Evolutionary conservation across 2,113 vertebrate species (phyloP).

Genomic region (Seriola dumerili): DNA sequence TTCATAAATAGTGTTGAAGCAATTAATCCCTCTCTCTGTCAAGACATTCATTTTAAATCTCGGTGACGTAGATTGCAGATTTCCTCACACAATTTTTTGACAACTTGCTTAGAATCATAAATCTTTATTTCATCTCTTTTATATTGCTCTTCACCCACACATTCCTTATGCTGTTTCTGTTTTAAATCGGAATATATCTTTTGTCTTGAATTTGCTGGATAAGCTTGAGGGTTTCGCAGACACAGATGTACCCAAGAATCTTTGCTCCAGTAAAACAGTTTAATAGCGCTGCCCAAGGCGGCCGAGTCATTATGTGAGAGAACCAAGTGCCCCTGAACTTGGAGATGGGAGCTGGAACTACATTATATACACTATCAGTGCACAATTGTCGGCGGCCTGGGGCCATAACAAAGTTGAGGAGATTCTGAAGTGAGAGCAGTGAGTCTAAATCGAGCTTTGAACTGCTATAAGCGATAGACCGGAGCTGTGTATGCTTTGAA

Average conservation of each 20-base stretch:
- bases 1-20: constrained; percentile 20
- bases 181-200: constrained; percentile 48
- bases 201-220: constrained; percentile 43
- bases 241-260: constrained; percentile 68
- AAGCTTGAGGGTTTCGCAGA: constrained; percentile 60
- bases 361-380: constrained; percentile 66
- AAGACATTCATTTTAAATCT: constrained; percentile 45
- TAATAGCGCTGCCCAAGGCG: constrained; percentile 63
- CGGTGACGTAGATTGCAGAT: constrained; percentile 51
- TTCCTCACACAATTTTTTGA: constrained; percentile 42
- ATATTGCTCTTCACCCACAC: constrained; percentile 51
- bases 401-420: constrained; percentile 76
- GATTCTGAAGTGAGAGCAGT: constrained; percentile 59
- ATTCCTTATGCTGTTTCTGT: constrained; percentile 30
- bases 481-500: constrained; percentile 52
- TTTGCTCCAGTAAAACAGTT: constrained; percentile 69
- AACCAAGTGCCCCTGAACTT: constrained; percentile 65
- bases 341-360: constrained; percentile 65
- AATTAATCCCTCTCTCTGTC: constrained; percentile 53
- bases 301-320: constrained; percentile 60
- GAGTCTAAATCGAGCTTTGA: constrained; percentile 70
- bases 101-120: constrained; percentile 37
- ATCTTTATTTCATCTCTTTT: constrained; percentile 59
- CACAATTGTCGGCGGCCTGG: constrained; percentile 62
- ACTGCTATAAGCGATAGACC: constrained; percentile 38